These are phyloP conservation scores for Cynocephalus volans DNA, from an alignment of 2,113 vertebrate genomes.

Conservation along the genomic window DNA sequence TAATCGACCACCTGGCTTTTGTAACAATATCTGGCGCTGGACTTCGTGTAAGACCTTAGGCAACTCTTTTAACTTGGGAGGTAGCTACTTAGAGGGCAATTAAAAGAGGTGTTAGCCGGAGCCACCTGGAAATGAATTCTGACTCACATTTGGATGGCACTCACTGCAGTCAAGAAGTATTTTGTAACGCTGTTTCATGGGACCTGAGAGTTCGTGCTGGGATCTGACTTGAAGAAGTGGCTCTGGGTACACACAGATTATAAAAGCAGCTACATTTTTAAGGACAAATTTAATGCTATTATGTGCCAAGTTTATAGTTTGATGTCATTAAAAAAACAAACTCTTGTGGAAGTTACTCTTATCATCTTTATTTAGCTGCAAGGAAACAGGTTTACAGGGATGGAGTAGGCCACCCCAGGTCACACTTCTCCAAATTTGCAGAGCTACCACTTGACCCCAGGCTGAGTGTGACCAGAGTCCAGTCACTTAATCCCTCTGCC, in stretches of 20 bases:
- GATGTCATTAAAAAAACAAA: not conserved
- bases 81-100: conserved; percentile 53
- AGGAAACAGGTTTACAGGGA: not conserved
- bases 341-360: not conserved
- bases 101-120: conserved; percentile 40
- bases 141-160: not conserved
- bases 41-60: conserved; percentile 27
- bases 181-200: not conserved
- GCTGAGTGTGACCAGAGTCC: not conserved
- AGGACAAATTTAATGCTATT: not conserved
- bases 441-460: not conserved
- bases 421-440: not conserved
- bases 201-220: not conserved
- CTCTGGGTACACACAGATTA: not conserved
- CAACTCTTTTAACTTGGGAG: conserved; percentile 61
- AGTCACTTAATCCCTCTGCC: not conserved
- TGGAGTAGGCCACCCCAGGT: not conserved
- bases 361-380: not conserved
- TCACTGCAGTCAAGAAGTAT: not conserved
- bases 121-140: conserved; percentile 5
- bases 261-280: not conserved
- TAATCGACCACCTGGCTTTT: conserved; percentile 64
- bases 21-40: conserved; percentile 52
- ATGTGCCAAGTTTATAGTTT: not conserved
- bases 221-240: not conserved